Conservation (phyloP, 2,113 vertebrate species). For the Sebastes schlegelii region DNA sequence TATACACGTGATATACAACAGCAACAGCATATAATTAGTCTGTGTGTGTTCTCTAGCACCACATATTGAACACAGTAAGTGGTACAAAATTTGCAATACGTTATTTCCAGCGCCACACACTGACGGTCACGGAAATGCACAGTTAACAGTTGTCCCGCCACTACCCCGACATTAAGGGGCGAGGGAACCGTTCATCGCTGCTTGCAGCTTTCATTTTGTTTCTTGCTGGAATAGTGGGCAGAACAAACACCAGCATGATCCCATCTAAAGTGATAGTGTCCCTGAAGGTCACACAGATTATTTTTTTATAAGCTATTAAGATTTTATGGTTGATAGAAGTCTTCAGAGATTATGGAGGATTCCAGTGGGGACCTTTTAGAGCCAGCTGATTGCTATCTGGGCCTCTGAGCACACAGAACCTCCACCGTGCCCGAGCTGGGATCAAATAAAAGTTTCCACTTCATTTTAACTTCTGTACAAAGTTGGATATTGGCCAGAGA, state of each 20-base stretch:
- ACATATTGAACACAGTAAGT: too few relatives aligned
- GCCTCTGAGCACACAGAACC: conserved; percentile 35
- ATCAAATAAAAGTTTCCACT: conserved; percentile 64
- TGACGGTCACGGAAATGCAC: too few relatives aligned
- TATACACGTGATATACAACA: too few relatives aligned
- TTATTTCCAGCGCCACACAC: too few relatives aligned
- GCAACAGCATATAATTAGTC: too few relatives aligned
- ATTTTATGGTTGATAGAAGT: conserved; percentile 70
- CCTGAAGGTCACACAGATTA: conserved; percentile 67
- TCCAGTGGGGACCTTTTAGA: conserved; percentile 57
- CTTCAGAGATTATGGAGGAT: conserved; percentile 55
- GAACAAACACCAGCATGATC: conserved; percentile 31
- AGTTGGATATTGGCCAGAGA: conserved; percentile 49
- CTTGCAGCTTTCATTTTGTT: background rate
- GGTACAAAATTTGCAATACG: too few relatives aligned
- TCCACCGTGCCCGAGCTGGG: conserved; percentile 29
- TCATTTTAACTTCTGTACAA: conserved; percentile 49
- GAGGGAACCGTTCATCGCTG: too few relatives aligned
- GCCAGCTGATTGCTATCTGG: conserved; percentile 60
- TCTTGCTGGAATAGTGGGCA: background rate
- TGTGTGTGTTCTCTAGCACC: too few relatives aligned
- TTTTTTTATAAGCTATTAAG: conserved; percentile 68
- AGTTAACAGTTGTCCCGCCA: too few relatives aligned
- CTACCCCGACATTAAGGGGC: too few relatives aligned
- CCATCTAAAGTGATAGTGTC: conserved; percentile 29